These are phyloP conservation scores for Thecocarcelia acutangulata DNA, from an alignment of 2,888 invertebrate genomes.

Conservation along the genomic window DNA sequence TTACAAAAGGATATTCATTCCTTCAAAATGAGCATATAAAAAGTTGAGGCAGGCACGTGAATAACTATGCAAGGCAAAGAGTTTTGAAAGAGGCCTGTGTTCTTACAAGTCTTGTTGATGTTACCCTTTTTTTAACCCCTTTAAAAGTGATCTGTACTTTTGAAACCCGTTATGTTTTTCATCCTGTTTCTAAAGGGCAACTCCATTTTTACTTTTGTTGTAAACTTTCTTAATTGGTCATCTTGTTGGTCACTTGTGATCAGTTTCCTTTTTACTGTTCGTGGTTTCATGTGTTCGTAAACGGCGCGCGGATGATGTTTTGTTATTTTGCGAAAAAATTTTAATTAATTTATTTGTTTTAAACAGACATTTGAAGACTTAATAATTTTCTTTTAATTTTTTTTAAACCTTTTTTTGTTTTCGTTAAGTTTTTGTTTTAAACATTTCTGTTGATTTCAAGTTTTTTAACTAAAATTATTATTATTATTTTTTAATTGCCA, in stretches of 20 bases:
- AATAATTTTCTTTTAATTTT: neutral
- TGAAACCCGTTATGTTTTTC: constrained; percentile 7
- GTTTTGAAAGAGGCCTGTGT: neutral
- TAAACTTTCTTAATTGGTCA: constrained; percentile 38
- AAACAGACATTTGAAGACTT: constrained; percentile 18
- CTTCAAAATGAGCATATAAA: constrained; percentile 2
- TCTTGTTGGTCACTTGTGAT: constrained; percentile 66
- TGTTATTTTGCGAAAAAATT: neutral
- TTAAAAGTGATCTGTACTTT: neutral
- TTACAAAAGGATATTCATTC: neutral
- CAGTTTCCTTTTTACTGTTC: constrained; percentile 63
- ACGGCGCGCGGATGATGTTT: constrained; percentile 34
- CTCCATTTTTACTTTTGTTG: constrained; percentile 25
- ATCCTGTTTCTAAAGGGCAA: constrained; percentile 48
- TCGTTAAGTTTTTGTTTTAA: constrained; percentile 68
- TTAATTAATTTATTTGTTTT: constrained; percentile 11
- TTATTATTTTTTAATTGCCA: constrained; percentile 19
- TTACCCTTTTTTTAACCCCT: constrained; percentile 52
- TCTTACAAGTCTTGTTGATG: neutral
- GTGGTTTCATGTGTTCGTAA: constrained; percentile 57
- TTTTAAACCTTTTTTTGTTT: constrained; percentile 53
- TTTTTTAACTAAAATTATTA: constrained; percentile 9
- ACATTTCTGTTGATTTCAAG: constrained; percentile 37
- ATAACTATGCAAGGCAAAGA: neutral
- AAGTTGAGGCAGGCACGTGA: constrained; percentile 60